Percentiles rank a stretch among this genome's conserved stretches.
Conservation (phyloP, 2,797 vertebrate genomes). For the Diplodus puntazzo region DNA sequence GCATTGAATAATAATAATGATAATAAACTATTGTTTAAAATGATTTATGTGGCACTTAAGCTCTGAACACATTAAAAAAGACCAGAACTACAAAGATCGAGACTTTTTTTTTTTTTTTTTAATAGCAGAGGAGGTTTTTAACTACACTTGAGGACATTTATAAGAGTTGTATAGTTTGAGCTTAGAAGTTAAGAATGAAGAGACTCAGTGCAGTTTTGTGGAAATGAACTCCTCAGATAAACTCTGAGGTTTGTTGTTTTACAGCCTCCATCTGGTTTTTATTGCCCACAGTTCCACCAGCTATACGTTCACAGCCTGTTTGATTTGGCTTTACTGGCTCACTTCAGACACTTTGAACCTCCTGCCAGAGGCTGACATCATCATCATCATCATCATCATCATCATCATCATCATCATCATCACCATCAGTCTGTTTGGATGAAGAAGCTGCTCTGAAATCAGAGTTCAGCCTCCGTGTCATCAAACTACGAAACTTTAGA, state of each 20-base stretch:
- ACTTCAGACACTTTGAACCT: slow-evolving; percentile 27
- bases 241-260: slow-evolving; percentile 35
- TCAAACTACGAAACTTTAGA: not conserved
- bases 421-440: not conserved
- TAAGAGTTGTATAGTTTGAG: slow-evolving; percentile 1
- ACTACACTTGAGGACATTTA: not conserved
- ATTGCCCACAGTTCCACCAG: slow-evolving; percentile 33
- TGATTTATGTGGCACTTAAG: no score
- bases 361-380: slow-evolving; percentile 45
- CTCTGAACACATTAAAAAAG: no score
- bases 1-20: no score
- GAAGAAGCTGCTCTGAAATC: slow-evolving; percentile 17
- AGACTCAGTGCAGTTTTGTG: not conserved
- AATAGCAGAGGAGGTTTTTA: not conserved
- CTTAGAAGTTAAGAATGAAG: not conserved
- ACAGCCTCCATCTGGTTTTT: slow-evolving; percentile 52
- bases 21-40: no score
- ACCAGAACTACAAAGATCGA: not conserved
- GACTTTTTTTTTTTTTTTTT: not conserved
- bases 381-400: slow-evolving; percentile 24
- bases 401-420: not conserved
- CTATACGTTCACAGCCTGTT: slow-evolving; percentile 15
- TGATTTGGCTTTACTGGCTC: slow-evolving; percentile 37
- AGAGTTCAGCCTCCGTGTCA: not conserved
- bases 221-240: slow-evolving; percentile 16